phyloP scores from a whole-genome alignment of 1,140 invertebrate genomes.

The Cydia fagiglandana region DNA sequence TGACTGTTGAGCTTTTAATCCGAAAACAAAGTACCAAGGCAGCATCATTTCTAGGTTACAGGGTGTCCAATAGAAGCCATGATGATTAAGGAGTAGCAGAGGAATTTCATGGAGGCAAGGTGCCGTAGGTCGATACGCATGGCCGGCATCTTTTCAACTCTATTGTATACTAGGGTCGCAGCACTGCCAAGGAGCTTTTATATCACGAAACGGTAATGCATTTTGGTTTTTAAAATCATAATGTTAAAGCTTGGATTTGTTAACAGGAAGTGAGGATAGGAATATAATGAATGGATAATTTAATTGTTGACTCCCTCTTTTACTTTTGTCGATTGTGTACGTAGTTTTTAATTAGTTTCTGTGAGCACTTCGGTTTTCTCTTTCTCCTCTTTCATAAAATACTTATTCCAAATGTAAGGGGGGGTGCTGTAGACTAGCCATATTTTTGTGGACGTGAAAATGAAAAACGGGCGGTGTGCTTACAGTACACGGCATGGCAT shows the following conservation, averaged over 20 bases:
- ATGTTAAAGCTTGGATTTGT: not conserved
- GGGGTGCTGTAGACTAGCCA: too few species aligned
- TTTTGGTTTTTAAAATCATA: not conserved
- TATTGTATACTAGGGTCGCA: constrained; percentile 14
- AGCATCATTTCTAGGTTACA: constrained; percentile 17
- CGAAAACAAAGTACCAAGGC: constrained; percentile 19
- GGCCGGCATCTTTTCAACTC: constrained; percentile 31
- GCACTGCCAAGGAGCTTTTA: not conserved
- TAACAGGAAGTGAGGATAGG: not conserved
- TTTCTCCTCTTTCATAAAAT: too few species aligned
- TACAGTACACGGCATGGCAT: too few species aligned
- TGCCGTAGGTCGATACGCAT: constrained; percentile 11
- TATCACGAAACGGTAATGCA: not conserved
- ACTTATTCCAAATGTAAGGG: too few species aligned
- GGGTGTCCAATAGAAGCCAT: constrained; percentile 19
- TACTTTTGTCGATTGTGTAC: not conserved
- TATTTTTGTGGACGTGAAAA: too few species aligned
- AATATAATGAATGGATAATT: not conserved
- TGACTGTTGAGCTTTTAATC: constrained; percentile 24
- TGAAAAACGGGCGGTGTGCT: too few species aligned
- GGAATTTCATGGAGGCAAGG: constrained; percentile 9
- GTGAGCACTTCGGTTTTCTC: too few species aligned
- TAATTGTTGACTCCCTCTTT: constrained; percentile 12
- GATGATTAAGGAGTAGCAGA: constrained; percentile 4
- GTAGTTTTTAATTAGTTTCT: too few species aligned